These are phyloP conservation scores for Papilio gigon DNA, from an alignment of 2,888 invertebrate species.

Conservation along the genomic window DNA sequence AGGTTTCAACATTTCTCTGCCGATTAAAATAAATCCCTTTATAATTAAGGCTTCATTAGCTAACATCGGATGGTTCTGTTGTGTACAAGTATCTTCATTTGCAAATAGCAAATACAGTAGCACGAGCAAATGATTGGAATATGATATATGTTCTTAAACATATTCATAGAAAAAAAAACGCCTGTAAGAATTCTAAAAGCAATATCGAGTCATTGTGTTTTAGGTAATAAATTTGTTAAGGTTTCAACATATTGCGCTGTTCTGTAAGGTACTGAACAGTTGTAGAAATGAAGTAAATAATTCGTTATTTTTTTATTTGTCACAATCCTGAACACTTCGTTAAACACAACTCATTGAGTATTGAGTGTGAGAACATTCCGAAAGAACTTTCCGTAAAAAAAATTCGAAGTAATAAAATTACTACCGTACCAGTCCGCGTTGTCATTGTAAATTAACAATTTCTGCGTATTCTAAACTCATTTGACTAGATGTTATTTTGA, in stretches of 20 bases:
- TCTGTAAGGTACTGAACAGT: no score
- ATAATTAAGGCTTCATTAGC: slow-evolving; percentile 21
- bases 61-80: not conserved
- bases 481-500: no score
- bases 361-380: no score
- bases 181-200: not conserved
- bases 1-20: slow-evolving; percentile 21
- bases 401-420: no score
- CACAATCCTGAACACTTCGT: no score
- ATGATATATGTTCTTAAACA: not conserved
- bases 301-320: no score
- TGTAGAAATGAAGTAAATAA: no score
- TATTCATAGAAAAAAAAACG: not conserved
- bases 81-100: not conserved
- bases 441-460: no score
- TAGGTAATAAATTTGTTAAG: not conserved
- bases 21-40: slow-evolving; percentile 29
- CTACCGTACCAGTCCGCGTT: no score
- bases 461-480: no score
- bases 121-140: not conserved
- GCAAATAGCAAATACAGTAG: not conserved
- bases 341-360: no score
- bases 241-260: not conserved
- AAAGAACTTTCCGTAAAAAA: no score
- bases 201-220: not conserved